Base-by-base conservation (phyloP, 2,113 vertebrate genomes). In the chimpanzee (Pan troglodytes) region DNA sequence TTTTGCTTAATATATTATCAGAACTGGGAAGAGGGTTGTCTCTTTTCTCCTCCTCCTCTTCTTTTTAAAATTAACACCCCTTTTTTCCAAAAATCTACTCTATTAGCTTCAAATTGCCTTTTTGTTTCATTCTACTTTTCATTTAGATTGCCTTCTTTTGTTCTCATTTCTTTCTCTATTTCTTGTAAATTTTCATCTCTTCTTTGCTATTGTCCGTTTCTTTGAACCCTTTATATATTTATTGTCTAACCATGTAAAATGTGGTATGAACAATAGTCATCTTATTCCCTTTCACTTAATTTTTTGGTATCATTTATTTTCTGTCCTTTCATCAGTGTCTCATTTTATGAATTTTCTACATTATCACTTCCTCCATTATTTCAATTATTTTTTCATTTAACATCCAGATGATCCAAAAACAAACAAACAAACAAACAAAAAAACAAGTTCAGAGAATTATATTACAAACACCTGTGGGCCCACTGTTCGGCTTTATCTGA, bases 121-220 rank as follows among this genome's bases (percentile, higher is more conserved):
- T 67, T 64, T 72, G 48, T 88, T 93, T 79, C 22, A 43, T 57
- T 76, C 50, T 43, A 5, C 25, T 70, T 93, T 93, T 82, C 87
- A 17, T 84, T 57, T 86, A 8, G 12, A 16, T 80, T 30, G 18
- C 4, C 55, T 93, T 81, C 25, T 57, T 75, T 68, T 17, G 14
- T 75, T 55, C 38, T 70, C 22, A 10, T 6, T 45, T n/a, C 18
- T n/a, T 32, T 88, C 80, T 43, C 45, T 80, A 25, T 8, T n/a
- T 94, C 59, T 64, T 93, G 3, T 23, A 84, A 83, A 11, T 70
- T 64, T 75, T 82, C 10, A 11, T 43, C 57, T 88, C 32, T 70
- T 43, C 57, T 88, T 25, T 70, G n/a, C 32, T 18, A 20, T 9
- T 85, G 67, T 55, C 67, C 35, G 76, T 14, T 35, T 61, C 40